Base-by-base conservation (phyloP, 1,140 invertebrate species). In the Macrocentrus cingulum region DNA sequence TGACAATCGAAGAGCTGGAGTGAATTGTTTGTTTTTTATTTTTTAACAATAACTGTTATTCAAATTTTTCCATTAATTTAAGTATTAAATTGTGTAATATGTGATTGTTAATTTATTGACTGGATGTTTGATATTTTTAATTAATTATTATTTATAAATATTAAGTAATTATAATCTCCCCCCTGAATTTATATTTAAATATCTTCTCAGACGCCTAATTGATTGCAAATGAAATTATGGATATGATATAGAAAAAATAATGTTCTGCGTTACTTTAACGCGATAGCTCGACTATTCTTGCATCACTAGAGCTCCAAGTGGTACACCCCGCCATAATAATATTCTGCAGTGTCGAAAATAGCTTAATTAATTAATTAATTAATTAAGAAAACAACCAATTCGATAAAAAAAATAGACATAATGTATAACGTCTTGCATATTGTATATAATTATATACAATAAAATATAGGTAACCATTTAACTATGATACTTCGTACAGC, bases 381-480 rank as follows among this genome's bases (percentile, higher is more conserved):
- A n/a, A n/a, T n/a, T n/a, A n/a, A n/a, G 2, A 32, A 3, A 4
- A 18, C 32, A 49, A 25, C 6, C 51, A 71, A 56, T 49, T 70
- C 70, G 62, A 66, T 52, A 65, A 66, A 61, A 48, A 64, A 60
- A 59, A 66, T 66, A 68, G 53, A 39, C 51, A 52, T 70, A 62
- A 63, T 62, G 64, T 58, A 63, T 64, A 71, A 69, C 63, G 59
- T 68, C 11, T 74, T 69, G 68, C 67, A 73, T 74, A 70, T 75
- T 74, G 73, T 76, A 75, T 76, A 76, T 76, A 73, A 75, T 67
- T 67, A 77, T 75, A 75, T 77, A 68, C 74, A 75, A 75, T 74
- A 63, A 64, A 4, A 29, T 29, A 29, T 37, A 52, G 64, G 58
- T 72, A 59, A 70, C 68, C 66, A 68, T 70, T 67, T 70, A 72